phyloP scores from a whole-genome alignment of 2,888 invertebrate species.

The Macaria liturata region DNA sequence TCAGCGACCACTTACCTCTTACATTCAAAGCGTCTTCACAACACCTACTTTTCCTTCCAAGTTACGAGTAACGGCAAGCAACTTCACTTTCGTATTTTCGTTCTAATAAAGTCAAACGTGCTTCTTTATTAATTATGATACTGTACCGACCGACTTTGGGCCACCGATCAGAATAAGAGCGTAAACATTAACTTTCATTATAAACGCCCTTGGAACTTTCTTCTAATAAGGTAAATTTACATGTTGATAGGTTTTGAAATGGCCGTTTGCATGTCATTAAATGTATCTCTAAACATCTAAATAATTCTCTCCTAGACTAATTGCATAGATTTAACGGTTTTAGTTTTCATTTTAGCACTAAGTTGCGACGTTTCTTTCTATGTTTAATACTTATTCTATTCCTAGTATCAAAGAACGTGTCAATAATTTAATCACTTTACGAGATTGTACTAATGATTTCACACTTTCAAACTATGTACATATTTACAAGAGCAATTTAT shows the following conservation, averaged over 20 bases:
- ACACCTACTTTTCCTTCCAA: conserved; percentile 19
- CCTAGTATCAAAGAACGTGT: too few species aligned
- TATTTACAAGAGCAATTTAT: too few species aligned
- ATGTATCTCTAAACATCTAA: background rate
- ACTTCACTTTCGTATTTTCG: conserved; percentile 21
- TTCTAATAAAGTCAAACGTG: conserved; percentile 12
- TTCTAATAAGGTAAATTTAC: conserved; percentile 13
- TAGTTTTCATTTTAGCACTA: too few species aligned
- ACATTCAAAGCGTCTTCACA: background rate
- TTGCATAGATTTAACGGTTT: too few species aligned
- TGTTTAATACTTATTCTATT: too few species aligned
- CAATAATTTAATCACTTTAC: too few species aligned
- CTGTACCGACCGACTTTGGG: conserved; percentile 13
- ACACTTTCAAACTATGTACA: too few species aligned
- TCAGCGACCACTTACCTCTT: too few species aligned
- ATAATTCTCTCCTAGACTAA: too few species aligned
- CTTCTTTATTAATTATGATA: conserved; percentile 21
- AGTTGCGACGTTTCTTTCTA: too few species aligned
- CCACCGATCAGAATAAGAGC: conserved; percentile 6
- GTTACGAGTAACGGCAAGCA: conserved; percentile 15
- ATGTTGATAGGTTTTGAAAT: conserved; percentile 20
- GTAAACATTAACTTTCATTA: conserved; percentile 16
- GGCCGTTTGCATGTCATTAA: background rate
- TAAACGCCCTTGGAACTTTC: conserved; percentile 27
- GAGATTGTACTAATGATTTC: too few species aligned